Percentiles rank a stretch among this genome's conserved stretches.
These are phyloP conservation scores for Strongylocentrotus purpuratus DNA, from an alignment of 35 echinoderm and acorn worm species.

Conservation along the genomic window DNA sequence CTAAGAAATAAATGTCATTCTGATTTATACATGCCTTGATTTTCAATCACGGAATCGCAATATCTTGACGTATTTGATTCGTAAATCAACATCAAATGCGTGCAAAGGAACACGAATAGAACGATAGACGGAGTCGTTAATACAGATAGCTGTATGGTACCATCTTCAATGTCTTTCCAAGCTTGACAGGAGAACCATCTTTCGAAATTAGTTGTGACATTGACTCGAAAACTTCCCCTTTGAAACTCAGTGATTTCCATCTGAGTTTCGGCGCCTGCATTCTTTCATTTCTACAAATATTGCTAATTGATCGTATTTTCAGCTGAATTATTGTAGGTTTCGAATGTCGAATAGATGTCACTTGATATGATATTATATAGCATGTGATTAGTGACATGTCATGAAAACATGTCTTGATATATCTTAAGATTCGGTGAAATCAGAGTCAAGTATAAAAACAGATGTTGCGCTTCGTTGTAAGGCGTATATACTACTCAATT, in stretches of 20 bases:
- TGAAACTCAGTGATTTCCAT: conserved; percentile 11
- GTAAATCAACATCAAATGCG: conserved; percentile 19
- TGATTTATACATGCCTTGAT: conserved; percentile 23
- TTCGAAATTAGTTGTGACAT: conserved; percentile 22
- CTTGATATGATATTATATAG: background rate
- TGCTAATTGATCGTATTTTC: conserved; percentile 27
- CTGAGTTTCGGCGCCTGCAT: conserved; percentile 2
- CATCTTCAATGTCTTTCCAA: background rate
- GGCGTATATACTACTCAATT: background rate
- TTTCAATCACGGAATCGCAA: conserved; percentile 16
- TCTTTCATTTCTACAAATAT: conserved; percentile 14
- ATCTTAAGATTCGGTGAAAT: background rate
- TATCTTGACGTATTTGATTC: conserved; percentile 33
- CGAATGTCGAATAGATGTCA: background rate
- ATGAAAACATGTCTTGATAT: background rate
- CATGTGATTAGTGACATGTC: background rate
- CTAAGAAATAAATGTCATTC: conserved; percentile 19
- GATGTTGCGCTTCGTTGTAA: background rate
- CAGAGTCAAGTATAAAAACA: background rate
- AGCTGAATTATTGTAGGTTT: background rate
- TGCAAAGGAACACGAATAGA: background rate
- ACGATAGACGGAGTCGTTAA: background rate
- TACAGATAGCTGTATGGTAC: background rate
- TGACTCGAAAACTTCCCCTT: conserved; percentile 20
- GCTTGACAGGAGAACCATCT: background rate